Base-by-base conservation (phyloP, 1,140 invertebrate genomes). In the Lepidostoma basale region DNA sequence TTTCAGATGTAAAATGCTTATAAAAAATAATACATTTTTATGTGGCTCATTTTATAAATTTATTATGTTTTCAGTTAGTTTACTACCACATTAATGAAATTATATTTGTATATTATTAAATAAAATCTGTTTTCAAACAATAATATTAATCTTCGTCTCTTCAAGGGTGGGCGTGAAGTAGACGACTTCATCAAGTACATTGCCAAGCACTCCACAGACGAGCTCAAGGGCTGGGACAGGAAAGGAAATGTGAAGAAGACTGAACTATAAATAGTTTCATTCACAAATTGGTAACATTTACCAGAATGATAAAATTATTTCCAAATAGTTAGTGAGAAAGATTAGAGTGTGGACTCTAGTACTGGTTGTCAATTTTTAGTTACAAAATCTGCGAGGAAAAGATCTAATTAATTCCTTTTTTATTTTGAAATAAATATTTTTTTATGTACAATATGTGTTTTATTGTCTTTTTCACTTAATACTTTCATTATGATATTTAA, bases 101-200 rank as follows among this genome's bases (percentile, higher is more conserved):
- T n/a, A n/a, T n/a, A n/a, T n/a, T n/a, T n/a, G n/a, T n/a, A n/a
- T n/a, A n/a, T n/a, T n/a, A n/a, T n/a, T n/a, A n/a, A n/a, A n/a
- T n/a, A n/a, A n/a, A n/a, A n/a, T n/a, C n/a, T n/a, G n/a, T n/a
- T n/a, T n/a, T n/a, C n/a, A n/a, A n/a, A n/a, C n/a, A n/a, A n/a
- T n/a, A n/a, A n/a, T n/a, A n/a, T n/a, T n/a, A n/a, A n/a, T n/a
- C n/a, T n/a, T 72, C 73, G 75, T 74, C 71, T 73, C 68, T 83
- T 85, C 0, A 79, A 92, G 85, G 95, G 96, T 77, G 97, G 96
- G 6, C 91, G 98, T 67, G 93, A 97, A 74, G 80, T 98, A 0
- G 90, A 98, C 59, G 97, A 99, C 76, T 98, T 99, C 79, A 78
- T 99, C 45, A 97, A 97, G 77, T 99, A 96, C 81, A 92, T 99